A percentile compares a stretch with the other conserved stretches of the same genome.
phyloP scores from a whole-genome alignment of 2,888 invertebrate genomes.

The Helobdella robusta region DNA sequence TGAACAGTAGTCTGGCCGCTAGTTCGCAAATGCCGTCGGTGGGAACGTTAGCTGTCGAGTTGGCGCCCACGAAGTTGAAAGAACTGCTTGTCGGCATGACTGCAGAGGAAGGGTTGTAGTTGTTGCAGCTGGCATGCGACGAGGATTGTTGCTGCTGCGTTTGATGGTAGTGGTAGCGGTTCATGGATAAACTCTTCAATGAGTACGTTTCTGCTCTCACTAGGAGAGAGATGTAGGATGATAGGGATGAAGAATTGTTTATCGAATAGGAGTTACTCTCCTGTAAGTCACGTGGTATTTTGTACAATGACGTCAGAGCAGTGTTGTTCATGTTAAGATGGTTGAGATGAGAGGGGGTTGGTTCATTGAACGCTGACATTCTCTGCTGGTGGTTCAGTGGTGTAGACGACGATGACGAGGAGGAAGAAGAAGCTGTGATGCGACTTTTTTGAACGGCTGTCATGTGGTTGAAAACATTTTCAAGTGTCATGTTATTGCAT shows the following conservation, averaged over 20 bases:
- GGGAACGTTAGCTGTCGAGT: conserved; percentile 9
- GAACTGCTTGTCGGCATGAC: neutral
- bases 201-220: conserved; percentile 26
- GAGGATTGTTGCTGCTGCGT: neutral
- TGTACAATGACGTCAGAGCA: neutral
- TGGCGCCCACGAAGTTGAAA: neutral
- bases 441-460: conserved; percentile 8
- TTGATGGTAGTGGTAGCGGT: neutral
- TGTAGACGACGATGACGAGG: conserved; percentile 11
- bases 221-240: conserved; percentile 25
- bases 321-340: neutral
- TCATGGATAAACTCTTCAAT: conserved; percentile 11
- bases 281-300: neutral
- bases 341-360: neutral
- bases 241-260: neutral
- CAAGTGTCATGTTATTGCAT: no score
- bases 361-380: conserved; percentile 15
- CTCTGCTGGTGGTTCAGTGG: neutral
- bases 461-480: no score
- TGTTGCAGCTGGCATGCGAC: neutral
- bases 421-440: no score
- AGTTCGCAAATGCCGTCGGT: conserved; percentile 24
- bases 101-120: neutral
- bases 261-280: neutral
- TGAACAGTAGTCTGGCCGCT: conserved; percentile 27